A percentile compares a stretch with the other conserved stretches of the same genome.
phyloP scores from a whole-genome alignment of 2,797 vertebrate genomes.

The Melanitta fusca region DNA sequence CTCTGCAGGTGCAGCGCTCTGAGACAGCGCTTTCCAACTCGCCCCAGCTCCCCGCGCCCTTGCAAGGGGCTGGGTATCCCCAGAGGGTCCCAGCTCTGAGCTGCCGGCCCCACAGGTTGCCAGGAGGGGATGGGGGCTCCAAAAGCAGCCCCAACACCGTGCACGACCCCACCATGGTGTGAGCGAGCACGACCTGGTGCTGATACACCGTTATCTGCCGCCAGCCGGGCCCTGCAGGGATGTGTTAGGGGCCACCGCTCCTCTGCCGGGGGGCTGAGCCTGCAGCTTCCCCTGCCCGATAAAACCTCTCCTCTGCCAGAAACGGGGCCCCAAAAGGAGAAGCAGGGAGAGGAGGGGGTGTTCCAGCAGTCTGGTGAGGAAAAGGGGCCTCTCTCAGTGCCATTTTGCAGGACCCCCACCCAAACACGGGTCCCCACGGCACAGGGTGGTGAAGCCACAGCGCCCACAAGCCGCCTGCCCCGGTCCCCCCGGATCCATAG shows the following conservation, averaged over 20 bases:
- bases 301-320: background rate
- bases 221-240: accelerated
- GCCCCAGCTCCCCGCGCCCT: background rate
- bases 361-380: accelerated
- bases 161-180: accelerated
- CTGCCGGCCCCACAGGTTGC: background rate
- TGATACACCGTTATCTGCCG: accelerated
- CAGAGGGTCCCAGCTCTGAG: background rate
- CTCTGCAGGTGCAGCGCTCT: background rate
- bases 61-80: background rate
- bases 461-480: background rate
- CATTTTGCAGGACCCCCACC: background rate
- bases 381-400: accelerated
- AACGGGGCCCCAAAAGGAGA: background rate
- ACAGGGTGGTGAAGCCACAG: background rate
- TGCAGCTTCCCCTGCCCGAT: background rate
- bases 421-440: accelerated
- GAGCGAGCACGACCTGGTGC: accelerated
- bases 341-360: background rate
- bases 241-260: accelerated
- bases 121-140: background rate
- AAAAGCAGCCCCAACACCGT: accelerated
- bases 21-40: accelerated
- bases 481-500: background rate
- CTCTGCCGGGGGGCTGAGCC: background rate